phyloP scores from a whole-genome alignment of 2,888 invertebrate genomes.

The Apodemia zela region DNA sequence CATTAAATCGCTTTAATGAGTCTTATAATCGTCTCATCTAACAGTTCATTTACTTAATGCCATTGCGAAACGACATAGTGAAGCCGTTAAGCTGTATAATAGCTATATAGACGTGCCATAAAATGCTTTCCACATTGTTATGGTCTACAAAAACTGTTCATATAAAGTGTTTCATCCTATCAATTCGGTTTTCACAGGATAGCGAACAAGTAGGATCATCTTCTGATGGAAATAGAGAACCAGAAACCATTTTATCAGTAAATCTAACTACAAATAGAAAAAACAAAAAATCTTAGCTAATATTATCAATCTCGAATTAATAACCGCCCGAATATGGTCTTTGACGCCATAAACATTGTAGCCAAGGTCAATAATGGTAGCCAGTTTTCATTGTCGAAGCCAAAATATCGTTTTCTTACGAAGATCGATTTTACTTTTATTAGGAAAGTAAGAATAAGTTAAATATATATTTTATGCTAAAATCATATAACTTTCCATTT shows the following conservation, averaged over 20 bases:
- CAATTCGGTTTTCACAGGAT: too few relatives aligned
- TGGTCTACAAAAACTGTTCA: slow-evolving; percentile 23
- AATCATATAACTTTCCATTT: slow-evolving; percentile 1
- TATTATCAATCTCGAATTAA: too few relatives aligned
- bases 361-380: too few relatives aligned
- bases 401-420: too few relatives aligned
- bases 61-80: slow-evolving; percentile 26
- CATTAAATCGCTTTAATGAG: slow-evolving; percentile 17
- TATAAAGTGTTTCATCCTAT: neutral
- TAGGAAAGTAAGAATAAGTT: too few relatives aligned
- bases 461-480: neutral
- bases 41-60: slow-evolving; percentile 29
- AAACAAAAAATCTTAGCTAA: too few relatives aligned
- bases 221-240: neutral
- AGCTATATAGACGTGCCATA: slow-evolving; percentile 28
- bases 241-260: too few relatives aligned
- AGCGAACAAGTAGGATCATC: neutral
- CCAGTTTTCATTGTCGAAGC: too few relatives aligned
- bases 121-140: slow-evolving; percentile 42
- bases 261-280: too few relatives aligned
- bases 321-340: too few relatives aligned
- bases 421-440: too few relatives aligned
- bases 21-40: slow-evolving; percentile 16
- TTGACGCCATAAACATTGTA: too few relatives aligned
- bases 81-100: slow-evolving; percentile 28